Evolutionary conservation across 2,113 vertebrate genomes (phyloP), one percentile per base, ranked within the genome.

Genomic region (Crotalus tigris): DNA sequence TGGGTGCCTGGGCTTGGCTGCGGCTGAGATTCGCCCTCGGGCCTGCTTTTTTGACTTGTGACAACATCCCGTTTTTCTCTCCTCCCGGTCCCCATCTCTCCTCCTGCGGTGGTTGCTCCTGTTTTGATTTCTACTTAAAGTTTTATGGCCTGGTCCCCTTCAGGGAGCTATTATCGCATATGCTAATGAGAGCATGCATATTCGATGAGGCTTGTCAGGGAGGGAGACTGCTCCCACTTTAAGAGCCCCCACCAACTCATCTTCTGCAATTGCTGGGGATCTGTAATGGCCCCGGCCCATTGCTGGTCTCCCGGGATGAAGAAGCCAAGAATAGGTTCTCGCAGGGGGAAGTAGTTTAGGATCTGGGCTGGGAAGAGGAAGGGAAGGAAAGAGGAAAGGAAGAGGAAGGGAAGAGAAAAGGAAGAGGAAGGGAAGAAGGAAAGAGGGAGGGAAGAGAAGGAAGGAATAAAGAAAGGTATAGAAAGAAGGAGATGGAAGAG

Each of bases 41-140:
- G 99, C 98, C 94, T 85, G 13, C 93, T 95, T 96, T 97, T 97
- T 96, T 57, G 53, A 96, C 95, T 95, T 96, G 97, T 98, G 98
- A 99, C 98, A 98, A 98, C 98, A 98, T 98, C 97, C 98, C 97
- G 15, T 98, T 98, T 98, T 26, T 90, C 89, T 96, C 95, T 97
- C 98, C 57, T 87, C 88, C 94, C 97, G 97, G 4, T 10, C 15
- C 17, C n/a, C 61, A 5, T n/a, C 26, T 24, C 51, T 85, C 33
- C 39, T 24, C 97, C 98, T 97, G 24, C 4, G 3, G 24, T 9
- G 0, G 8, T 26, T 98, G 97, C 97, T 98, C 97, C 97, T 98
- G 98, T 98, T 98, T 98, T 98, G 98, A 99, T 99, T 99, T 99
- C 99, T 99, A 98, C 98, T 99, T 99, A 98, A 98, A 98, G 98